Percentiles rank a stretch among this genome's conserved stretches.
These are phyloP conservation scores for Seriola aureovittata DNA, from an alignment of 2,113 vertebrate species.

Conservation along the genomic window DNA sequence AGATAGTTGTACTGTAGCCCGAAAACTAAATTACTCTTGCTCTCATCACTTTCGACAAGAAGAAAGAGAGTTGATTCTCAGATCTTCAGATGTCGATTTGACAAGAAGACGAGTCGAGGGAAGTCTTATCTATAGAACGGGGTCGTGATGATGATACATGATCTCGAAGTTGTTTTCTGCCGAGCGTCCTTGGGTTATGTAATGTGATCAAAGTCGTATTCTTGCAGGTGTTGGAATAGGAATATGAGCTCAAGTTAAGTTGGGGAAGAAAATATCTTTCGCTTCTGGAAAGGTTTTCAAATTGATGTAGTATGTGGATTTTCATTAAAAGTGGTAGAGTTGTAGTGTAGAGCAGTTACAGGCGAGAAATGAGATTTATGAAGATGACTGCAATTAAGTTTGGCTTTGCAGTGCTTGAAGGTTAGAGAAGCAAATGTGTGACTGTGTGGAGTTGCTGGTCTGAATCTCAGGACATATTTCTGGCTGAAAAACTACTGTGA, in stretches of 20 bases:
- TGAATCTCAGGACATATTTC: conserved; percentile 2
- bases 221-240: conserved; percentile 39
- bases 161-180: conserved; percentile 33
- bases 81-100: conserved; percentile 46
- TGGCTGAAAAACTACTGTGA: neutral
- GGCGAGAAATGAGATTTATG: neutral
- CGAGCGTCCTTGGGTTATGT: conserved; percentile 18
- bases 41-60: conserved; percentile 20
- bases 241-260: conserved; percentile 8
- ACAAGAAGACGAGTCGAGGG: conserved; percentile 23
- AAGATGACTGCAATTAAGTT: neutral
- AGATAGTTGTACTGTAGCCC: conserved; percentile 18
- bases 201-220: conserved; percentile 49
- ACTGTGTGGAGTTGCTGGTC: neutral
- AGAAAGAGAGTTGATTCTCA: conserved; percentile 9
- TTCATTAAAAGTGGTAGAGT: neutral
- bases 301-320: conserved; percentile 15
- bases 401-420: neutral
- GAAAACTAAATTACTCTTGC: conserved; percentile 33
- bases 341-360: neutral
- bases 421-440: neutral
- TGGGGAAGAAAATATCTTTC: conserved; percentile 14
- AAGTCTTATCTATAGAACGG: conserved; percentile 17
- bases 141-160: conserved; percentile 58
- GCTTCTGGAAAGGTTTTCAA: conserved; percentile 23